phyloP scores from a whole-genome alignment of 2,797 vertebrate species.

The Odontamblyopus rebecca region DNA sequence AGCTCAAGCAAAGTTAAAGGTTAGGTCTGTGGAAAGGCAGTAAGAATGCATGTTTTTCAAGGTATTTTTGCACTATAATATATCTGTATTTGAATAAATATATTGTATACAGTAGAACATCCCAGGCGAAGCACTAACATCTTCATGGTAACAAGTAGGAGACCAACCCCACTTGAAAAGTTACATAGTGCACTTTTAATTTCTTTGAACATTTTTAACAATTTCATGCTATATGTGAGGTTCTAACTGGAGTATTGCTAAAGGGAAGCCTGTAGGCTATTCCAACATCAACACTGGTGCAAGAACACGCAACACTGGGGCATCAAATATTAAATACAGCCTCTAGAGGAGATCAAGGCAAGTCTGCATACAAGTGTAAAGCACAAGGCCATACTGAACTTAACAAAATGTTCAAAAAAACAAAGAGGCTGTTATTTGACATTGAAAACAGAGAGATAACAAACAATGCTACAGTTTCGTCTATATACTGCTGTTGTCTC shows the following conservation, averaged over 20 bases:
- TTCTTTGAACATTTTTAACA: neutral
- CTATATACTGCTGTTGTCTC: neutral
- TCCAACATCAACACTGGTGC: neutral
- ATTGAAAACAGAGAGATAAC: neutral
- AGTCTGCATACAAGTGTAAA: neutral
- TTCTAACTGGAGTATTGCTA: neutral
- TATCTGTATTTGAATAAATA: too few species aligned
- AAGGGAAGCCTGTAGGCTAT: neutral
- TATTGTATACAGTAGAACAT: too few species aligned
- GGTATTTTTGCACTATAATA: too few species aligned
- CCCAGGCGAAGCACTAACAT: too few species aligned
- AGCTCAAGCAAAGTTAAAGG: too few species aligned
- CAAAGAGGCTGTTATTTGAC: neutral
- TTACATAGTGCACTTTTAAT: too few species aligned
- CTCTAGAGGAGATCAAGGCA: neutral
- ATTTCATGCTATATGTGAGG: neutral
- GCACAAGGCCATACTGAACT: neutral
- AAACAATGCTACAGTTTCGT: neutral
- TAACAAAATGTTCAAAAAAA: neutral
- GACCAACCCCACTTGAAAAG: too few species aligned
- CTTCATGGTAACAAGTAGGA: too few species aligned
- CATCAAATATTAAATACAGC: constrained; percentile 6
- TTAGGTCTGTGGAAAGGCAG: too few species aligned
- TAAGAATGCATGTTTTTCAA: too few species aligned
- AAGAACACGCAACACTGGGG: neutral